Evolutionary conservation across 2,113 vertebrate genomes (phyloP), one percentile per base, ranked within the genome.

Genomic region (Tachysurus vachellii): DNA sequence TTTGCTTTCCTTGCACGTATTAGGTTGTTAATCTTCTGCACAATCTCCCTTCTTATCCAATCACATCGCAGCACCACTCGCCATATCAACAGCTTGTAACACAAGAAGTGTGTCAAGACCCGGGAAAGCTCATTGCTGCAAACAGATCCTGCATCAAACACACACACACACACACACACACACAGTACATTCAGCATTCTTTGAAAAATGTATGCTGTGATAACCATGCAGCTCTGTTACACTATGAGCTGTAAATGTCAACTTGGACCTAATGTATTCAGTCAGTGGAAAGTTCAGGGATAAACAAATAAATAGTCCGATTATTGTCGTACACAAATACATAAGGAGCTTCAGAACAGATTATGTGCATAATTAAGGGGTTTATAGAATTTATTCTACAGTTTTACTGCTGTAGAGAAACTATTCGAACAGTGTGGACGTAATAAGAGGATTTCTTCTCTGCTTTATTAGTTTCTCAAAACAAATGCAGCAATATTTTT

Each of bases 21-120:
- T 64, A 88, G 88, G 77, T 61, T 19, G 83, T 84, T 59, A 90
- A 17, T 75, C 83, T 90, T 80, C 89, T 83, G 90, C 11, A 89
- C 80, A 90, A 85, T 76, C 80, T 86, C 75, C 86, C 53, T 53
- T 88, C 92, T 89, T 92, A 36, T 92, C 91, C 93, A 92, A 76
- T 91, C 85, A 83, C 76, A 91, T 87, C 83, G 83, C 84, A 90
- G 82, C 82, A 71, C 88, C 85, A 80, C 90, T 90, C 83, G 84
- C 62, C n/a, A 5, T 31, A 84, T 85, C 82, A 89, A 89, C 88
- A 87, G 89, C 80, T 82, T 86, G 91, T 82, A 86, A 87, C 90
- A 86, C 76, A 88, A 89, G 89, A 91, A 82, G 85, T 68, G 57
- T 88, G 89, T 88, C 85, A 88, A 89, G 88, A 90, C 86, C 36